phyloP scores from a whole-genome alignment of 1,140 invertebrate species.

The Bombus consobrinus region DNA sequence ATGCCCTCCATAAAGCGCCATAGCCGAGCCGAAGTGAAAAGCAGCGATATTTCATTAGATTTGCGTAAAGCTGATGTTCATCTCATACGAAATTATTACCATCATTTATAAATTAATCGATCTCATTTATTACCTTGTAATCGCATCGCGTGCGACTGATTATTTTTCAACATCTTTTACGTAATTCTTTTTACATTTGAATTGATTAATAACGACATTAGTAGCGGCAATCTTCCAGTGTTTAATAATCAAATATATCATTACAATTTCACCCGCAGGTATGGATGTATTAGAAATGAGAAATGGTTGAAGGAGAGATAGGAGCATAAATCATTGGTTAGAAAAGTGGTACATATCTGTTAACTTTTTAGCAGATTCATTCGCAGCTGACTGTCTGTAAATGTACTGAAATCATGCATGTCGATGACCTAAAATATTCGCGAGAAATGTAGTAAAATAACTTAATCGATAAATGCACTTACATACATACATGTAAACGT shows the following conservation, averaged over 20 bases:
- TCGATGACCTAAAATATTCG: conserved; percentile 39
- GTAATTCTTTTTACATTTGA: neutral
- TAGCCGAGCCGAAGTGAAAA: conserved; percentile 10
- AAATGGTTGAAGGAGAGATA: neutral
- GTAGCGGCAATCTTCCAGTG: neutral
- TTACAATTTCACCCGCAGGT: neutral
- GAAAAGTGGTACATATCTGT: conserved; percentile 2
- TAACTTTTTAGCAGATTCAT: neutral
- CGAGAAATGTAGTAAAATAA: conserved; percentile 33
- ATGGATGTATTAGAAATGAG: neutral
- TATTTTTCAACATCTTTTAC: neutral
- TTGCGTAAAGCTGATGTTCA: neutral
- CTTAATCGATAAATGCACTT: neutral
- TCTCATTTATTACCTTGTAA: neutral
- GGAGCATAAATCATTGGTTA: neutral
- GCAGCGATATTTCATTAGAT: neutral
- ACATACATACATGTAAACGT: too few relatives aligned
- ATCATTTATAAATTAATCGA: neutral
- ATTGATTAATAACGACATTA: neutral
- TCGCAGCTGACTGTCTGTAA: conserved; percentile 4
- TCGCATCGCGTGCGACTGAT: neutral
- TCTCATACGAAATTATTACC: neutral
- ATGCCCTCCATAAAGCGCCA: neutral
- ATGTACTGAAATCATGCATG: neutral
- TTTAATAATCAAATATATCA: neutral